Base-by-base conservation (phyloP, 2,113 vertebrate species). In the Pelodiscus sinensis region DNA sequence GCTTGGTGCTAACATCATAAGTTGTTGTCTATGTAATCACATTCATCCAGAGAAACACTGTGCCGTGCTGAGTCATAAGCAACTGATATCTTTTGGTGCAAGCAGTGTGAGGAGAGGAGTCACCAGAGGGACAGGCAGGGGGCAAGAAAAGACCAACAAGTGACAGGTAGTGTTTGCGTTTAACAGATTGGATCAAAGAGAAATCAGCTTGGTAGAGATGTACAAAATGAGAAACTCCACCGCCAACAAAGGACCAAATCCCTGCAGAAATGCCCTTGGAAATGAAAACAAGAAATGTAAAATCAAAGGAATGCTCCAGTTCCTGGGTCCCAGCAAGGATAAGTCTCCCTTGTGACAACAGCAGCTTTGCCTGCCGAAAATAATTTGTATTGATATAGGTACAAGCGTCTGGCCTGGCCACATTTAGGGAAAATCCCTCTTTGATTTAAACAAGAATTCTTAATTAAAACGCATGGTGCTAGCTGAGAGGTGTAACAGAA, bases 1-100 rank as follows among this genome's bases (percentile, higher is more conserved):
- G 58, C 65, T 79, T 4, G 0, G 44, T 50, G 89, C 81, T 88
- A 94, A 80, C 1, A 52, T 73, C 0, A 0, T 79, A 88, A 83
- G 81, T 84, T 62, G 85, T 62, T 94, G 85, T 82, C 88, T 21
- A 82, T 89, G 83, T 83, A 90, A 86, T 75, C 54, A 77, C 3
- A 25, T 27, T 35, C 22, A 62, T n/a, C 19, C 85, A 62, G 11
- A 14, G 78, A 29, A 87, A 73, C 44, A 27, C 29, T 0, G 1
- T 0, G 51, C 31, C 58, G 84, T 4, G 84, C 14, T 13, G 52
- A 54, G 52, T 13, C 52, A 54, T 10, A 54, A 14, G 52, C 14
- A 14, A 54, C 52, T 54, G 4, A 14, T 54, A 14, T 10, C 52
- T 54, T 10, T 54, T 54, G 52, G 14, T 10, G 52, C 10, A 54